Conservation (phyloP, 2,888 invertebrate species). For the Dichetophora obliterata region DNA sequence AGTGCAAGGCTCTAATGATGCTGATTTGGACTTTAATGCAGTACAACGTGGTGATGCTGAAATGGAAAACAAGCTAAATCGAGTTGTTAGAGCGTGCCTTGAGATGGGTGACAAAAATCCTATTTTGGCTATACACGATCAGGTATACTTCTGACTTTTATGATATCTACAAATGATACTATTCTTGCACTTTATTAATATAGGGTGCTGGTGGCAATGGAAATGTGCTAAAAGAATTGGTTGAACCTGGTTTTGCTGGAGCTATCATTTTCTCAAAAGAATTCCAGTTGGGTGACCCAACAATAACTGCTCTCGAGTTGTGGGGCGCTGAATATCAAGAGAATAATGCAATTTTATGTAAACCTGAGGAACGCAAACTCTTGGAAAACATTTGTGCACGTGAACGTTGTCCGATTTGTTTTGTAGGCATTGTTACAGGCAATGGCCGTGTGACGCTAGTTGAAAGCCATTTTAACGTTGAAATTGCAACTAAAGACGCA, state of each 20-base stretch:
- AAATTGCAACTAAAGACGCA: constrained; percentile 61
- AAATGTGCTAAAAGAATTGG: constrained; percentile 96
- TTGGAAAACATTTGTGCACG: constrained; percentile 83
- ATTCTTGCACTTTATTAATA: not conserved
- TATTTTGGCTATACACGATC: constrained; percentile 95
- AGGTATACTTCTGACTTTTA: constrained; percentile 65
- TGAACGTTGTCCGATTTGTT: constrained; percentile 92
- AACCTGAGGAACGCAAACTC: constrained; percentile 75
- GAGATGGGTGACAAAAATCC: constrained; percentile 88
- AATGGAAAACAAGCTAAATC: constrained; percentile 98
- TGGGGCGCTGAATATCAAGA: constrained; percentile 99
- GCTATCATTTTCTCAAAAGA: constrained; percentile 89
- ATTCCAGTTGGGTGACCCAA: constrained; percentile 94
- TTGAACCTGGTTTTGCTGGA: constrained; percentile 86
- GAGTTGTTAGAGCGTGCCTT: constrained; percentile 91
- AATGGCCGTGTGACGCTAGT: constrained; percentile 82
- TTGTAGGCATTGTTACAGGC: constrained; percentile 93
- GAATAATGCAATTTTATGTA: constrained; percentile 90
- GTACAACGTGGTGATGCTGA: constrained; percentile 95
- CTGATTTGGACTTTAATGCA: constrained; percentile 93
- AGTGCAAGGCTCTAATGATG: constrained; percentile 89
- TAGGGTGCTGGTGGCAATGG: constrained; percentile 98
- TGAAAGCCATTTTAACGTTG: constrained; percentile 73
- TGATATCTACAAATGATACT: not conserved
- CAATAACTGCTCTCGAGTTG: constrained; percentile 90